Evolutionary conservation across 2,888 invertebrate genomes (phyloP).

Genomic region (Lordiphosa andalusiaca): DNA sequence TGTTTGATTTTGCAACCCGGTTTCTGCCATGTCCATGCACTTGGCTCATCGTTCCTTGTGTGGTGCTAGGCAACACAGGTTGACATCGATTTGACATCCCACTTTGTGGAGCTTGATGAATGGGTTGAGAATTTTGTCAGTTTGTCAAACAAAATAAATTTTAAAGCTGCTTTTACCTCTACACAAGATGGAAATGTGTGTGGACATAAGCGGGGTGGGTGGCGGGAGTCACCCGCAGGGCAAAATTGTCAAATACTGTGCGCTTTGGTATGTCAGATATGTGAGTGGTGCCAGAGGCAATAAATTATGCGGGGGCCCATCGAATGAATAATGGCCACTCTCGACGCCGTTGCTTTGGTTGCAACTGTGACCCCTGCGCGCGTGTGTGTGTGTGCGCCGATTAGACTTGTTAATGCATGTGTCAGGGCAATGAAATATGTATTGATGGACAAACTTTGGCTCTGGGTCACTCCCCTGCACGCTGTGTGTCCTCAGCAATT

Average conservation of each 20-base stretch:
- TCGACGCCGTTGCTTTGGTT: conserved; percentile 11
- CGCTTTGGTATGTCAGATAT: conserved; percentile 56
- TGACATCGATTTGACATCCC: conserved; percentile 52
- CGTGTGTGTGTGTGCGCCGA: conserved; percentile 38
- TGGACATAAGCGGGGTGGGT: background rate
- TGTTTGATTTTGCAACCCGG: conserved; percentile 25
- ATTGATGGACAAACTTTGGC: conserved; percentile 44
- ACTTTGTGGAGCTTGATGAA: conserved; percentile 17
- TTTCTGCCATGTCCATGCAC: too few relatives aligned
- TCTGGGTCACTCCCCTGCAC: conserved; percentile 5
- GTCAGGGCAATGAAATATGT: conserved; percentile 72
- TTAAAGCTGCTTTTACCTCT: conserved; percentile 22
- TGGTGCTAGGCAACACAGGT: conserved; percentile 9
- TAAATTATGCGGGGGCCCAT: conserved; percentile 61
- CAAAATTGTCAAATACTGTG: conserved; percentile 56
- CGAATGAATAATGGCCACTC: conserved; percentile 57
- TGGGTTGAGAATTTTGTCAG: conserved; percentile 30
- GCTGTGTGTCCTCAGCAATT: conserved; percentile 46
- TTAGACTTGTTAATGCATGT: conserved; percentile 72
- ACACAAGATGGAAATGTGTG: background rate
- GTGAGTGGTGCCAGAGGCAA: conserved; percentile 53
- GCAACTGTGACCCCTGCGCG: conserved; percentile 24
- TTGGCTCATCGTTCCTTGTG: conserved; percentile 49
- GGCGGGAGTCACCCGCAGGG: conserved; percentile 41
- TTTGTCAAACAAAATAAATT: conserved; percentile 45